Conservation (phyloP, 2,888 invertebrate genomes). For the Yponomeuta plumbellus region DNA sequence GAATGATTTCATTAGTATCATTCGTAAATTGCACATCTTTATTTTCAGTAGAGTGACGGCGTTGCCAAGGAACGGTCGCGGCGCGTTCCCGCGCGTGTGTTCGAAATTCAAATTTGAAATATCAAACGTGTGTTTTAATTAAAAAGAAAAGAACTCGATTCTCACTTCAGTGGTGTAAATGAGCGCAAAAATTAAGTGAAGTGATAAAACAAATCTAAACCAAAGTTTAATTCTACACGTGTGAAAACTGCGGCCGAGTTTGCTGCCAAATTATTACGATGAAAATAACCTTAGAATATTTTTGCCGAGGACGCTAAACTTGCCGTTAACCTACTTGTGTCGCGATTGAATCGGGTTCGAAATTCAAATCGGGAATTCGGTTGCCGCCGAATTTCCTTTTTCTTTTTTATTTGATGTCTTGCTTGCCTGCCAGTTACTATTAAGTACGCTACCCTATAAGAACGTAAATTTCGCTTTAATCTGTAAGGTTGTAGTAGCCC, state of each 20-base stretch:
- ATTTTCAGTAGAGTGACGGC: constrained; percentile 6
- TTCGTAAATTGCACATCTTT: too few species aligned
- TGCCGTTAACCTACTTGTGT: constrained; percentile 22
- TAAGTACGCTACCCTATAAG: too few species aligned
- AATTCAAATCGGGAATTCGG: not conserved
- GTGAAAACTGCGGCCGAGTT: constrained; percentile 27
- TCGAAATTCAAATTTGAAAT: constrained; percentile 6
- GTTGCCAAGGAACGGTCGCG: not conserved
- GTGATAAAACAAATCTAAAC: not conserved
- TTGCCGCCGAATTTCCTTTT: too few species aligned
- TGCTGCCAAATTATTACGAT: constrained; percentile 41
- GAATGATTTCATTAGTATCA: too few species aligned
- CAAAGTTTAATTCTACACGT: constrained; percentile 5
- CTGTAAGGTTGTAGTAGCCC: too few species aligned
- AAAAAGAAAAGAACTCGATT: not conserved
- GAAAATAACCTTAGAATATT: constrained; percentile 45
- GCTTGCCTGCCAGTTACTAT: too few species aligned
- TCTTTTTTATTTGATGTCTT: too few species aligned
- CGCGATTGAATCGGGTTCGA: constrained; percentile 4
- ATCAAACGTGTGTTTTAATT: constrained; percentile 2
- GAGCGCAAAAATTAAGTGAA: not conserved
- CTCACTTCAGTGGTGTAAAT: not conserved
- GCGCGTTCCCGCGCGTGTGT: constrained; percentile 1
- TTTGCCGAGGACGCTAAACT: constrained; percentile 39
- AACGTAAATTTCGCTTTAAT: too few species aligned